Conservation (phyloP, 2,888 invertebrate genomes). For the Hecatera dysodea region DNA sequence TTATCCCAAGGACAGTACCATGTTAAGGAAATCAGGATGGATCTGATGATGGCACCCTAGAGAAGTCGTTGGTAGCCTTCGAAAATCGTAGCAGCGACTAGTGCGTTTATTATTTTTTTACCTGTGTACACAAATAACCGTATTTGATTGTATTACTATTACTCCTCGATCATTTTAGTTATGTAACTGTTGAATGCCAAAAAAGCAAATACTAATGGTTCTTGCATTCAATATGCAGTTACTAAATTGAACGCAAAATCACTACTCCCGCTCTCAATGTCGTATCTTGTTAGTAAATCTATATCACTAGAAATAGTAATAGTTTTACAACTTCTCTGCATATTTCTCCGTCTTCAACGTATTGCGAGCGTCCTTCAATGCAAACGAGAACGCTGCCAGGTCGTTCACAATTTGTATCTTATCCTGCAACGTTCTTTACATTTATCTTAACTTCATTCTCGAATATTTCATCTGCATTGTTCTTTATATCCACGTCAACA, state of each 20-base stretch:
- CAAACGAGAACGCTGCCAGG: slow-evolving; percentile 21
- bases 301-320: neutral
- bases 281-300: neutral
- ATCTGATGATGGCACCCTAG: no score
- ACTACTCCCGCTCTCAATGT: neutral
- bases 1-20: no score
- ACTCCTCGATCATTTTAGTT: no score
- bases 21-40: no score
- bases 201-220: no score
- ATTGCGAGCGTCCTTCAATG: slow-evolving; percentile 31
- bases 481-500: slow-evolving; percentile 1
- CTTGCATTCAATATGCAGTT: no score
- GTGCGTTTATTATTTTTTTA: no score
- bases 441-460: slow-evolving; percentile 32
- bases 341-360: slow-evolving; percentile 10
- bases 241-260: neutral
- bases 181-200: no score
- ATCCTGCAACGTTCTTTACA: slow-evolving; percentile 18
- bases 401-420: slow-evolving; percentile 29
- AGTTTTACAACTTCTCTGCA: neutral
- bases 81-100: no score
- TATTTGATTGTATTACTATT: no score
- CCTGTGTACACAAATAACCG: no score
- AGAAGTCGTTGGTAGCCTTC: no score
- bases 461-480: slow-evolving; percentile 28